These are phyloP conservation scores for Potorous gilbertii DNA, from an alignment of 2,797 vertebrate genomes.

Conservation along the genomic window DNA sequence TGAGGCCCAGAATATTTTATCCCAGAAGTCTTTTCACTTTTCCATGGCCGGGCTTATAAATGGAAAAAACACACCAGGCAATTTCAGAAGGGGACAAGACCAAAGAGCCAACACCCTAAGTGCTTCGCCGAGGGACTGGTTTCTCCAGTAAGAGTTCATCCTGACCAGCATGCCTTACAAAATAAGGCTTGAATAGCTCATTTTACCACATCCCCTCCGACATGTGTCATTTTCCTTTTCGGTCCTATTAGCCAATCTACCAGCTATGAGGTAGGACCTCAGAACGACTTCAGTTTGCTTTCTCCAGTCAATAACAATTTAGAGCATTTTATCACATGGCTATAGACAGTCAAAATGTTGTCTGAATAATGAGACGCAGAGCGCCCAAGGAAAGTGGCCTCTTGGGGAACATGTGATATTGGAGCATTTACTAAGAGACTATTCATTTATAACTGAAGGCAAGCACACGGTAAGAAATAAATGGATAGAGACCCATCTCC, in stretches of 20 bases:
- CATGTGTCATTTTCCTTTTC: background rate
- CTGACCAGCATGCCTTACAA: background rate
- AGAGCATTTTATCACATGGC: background rate
- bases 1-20: background rate
- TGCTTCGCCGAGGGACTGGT: background rate
- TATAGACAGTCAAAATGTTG: background rate
- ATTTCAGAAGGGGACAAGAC: background rate
- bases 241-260: background rate
- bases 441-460: background rate
- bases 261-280: background rate
- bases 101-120: background rate
- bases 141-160: conserved; percentile 11
- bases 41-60: background rate
- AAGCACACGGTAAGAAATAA: conserved; percentile 3
- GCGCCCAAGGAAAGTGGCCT: background rate
- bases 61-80: background rate
- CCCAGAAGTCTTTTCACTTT: background rate
- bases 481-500: no score
- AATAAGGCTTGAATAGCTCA: background rate
- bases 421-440: background rate
- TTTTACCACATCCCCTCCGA: conserved; percentile 17
- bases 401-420: background rate
- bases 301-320: background rate
- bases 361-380: conserved; percentile 6
- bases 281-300: background rate